Percentiles rank a stretch among this genome's conserved stretches.
These are phyloP conservation scores for Phrynocephalus vlangalii DNA, from an alignment of 2,797 vertebrate genomes.

Conservation along the genomic window DNA sequence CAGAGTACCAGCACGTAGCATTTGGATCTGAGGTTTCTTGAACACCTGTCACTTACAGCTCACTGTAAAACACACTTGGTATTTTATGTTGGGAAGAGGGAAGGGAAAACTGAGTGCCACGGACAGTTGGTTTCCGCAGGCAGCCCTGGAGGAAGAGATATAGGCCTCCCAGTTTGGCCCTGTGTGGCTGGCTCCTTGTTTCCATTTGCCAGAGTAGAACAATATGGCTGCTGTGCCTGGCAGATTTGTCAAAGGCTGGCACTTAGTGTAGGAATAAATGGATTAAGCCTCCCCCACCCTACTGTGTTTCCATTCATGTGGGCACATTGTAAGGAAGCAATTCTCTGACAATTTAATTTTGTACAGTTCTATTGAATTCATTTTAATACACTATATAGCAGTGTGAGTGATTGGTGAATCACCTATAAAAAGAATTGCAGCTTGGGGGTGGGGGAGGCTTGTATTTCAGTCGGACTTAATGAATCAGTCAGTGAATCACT, in stretches of 20 bases:
- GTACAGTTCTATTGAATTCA: neutral
- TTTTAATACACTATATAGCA: neutral
- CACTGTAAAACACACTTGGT: no score
- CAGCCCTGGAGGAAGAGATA: neutral
- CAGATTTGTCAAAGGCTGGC: neutral
- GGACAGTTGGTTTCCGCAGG: neutral
- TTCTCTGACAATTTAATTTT: neutral
- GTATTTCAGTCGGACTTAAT: neutral
- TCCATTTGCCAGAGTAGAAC: neutral
- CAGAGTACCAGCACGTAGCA: neutral
- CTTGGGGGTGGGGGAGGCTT: neutral
- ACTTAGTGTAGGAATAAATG: neutral
- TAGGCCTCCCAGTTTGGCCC: neutral
- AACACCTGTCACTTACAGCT: no score
- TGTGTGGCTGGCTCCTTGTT: neutral
- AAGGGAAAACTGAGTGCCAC: neutral
- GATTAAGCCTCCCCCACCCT: neutral
- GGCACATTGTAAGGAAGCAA: neutral
- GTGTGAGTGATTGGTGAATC: neutral
- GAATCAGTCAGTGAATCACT: conserved; percentile 19
- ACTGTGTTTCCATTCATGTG: neutral
- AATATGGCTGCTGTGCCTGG: neutral
- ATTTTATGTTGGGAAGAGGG: neutral
- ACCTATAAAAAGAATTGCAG: neutral
- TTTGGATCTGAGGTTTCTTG: no score